phyloP scores from a whole-genome alignment of 2,797 vertebrate species.

The Sebastes steindachneri region DNA sequence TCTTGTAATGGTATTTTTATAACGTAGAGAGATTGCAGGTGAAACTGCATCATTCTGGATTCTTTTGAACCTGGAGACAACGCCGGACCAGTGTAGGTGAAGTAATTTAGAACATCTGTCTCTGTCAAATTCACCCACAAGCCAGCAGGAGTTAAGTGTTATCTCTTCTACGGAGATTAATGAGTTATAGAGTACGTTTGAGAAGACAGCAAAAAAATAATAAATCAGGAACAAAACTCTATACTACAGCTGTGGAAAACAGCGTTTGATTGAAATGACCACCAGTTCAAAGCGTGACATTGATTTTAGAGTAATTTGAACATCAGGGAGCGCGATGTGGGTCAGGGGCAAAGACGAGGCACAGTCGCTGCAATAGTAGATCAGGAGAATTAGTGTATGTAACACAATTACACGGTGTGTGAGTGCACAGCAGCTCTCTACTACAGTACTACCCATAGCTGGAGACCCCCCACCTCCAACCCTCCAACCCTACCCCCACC shows the following conservation, averaged over 20 bases:
- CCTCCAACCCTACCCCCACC: conserved; percentile 25
- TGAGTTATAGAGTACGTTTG: conserved; percentile 32
- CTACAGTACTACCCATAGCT: conserved; percentile 44
- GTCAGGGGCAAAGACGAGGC: conserved; percentile 56
- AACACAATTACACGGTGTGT: conserved; percentile 77
- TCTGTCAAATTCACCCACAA: conserved; percentile 65
- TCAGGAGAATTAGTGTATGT: conserved; percentile 76
- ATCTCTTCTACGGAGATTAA: conserved; percentile 58
- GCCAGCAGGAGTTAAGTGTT: conserved; percentile 52
- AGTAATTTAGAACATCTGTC: conserved; percentile 74
- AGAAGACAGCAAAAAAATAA: conserved; percentile 3
- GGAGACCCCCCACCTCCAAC: conserved; percentile 58
- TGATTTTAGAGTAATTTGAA: conserved; percentile 56
- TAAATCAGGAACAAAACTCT: neutral
- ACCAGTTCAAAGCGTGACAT: conserved; percentile 37
- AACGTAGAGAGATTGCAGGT: neutral
- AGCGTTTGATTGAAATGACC: conserved; percentile 30
- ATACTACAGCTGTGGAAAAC: conserved; percentile 9
- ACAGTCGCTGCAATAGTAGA: conserved; percentile 49
- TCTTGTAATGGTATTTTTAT: conserved; percentile 5
- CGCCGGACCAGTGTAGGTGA: conserved; percentile 46
- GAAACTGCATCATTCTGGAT: conserved; percentile 37
- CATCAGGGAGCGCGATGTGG: conserved; percentile 55
- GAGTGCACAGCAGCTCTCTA: conserved; percentile 68
- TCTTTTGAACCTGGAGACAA: conserved; percentile 49